Evolutionary conservation across 1,140 invertebrate species (phyloP).

Genomic region (Pollicipes pollicipes): DNA sequence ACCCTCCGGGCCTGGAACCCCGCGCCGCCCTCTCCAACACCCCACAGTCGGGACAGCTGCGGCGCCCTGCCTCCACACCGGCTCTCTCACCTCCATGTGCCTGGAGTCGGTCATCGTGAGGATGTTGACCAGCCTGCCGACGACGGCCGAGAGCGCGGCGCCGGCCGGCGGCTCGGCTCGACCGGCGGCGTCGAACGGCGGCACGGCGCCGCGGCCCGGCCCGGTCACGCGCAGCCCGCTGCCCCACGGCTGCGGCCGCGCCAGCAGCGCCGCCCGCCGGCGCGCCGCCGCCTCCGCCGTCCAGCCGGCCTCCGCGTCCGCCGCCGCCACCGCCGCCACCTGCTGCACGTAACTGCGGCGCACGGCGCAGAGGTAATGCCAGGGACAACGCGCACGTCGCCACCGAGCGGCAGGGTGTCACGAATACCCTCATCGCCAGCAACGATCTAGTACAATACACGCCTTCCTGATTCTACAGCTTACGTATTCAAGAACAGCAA

Average conservation of each 20-base stretch:
- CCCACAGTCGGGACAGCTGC: too few relatives aligned
- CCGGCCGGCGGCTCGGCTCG: not conserved
- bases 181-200: not conserved
- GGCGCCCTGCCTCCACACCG: too few relatives aligned
- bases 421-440: too few relatives aligned
- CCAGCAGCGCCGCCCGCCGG: not conserved
- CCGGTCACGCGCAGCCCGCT: not conserved
- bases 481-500: too few relatives aligned
- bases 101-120: not conserved
- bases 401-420: too few relatives aligned
- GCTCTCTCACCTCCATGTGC: not conserved
- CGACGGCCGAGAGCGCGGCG: not conserved
- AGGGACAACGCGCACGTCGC: too few relatives aligned
- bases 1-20: too few relatives aligned
- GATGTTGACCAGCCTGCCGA: not conserved
- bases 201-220: not conserved
- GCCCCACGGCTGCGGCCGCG: not conserved
- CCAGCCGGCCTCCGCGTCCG: not conserved
- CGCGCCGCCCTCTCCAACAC: too few relatives aligned
- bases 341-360: not conserved
- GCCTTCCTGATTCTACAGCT: too few relatives aligned
- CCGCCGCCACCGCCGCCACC: not conserved
- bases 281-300: not conserved
- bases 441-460: too few relatives aligned
- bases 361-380: not conserved